Evolutionary conservation across 1,140 invertebrate genomes (phyloP), one percentile per base, ranked within the genome.

Genomic region (Bombus impatiens): DNA sequence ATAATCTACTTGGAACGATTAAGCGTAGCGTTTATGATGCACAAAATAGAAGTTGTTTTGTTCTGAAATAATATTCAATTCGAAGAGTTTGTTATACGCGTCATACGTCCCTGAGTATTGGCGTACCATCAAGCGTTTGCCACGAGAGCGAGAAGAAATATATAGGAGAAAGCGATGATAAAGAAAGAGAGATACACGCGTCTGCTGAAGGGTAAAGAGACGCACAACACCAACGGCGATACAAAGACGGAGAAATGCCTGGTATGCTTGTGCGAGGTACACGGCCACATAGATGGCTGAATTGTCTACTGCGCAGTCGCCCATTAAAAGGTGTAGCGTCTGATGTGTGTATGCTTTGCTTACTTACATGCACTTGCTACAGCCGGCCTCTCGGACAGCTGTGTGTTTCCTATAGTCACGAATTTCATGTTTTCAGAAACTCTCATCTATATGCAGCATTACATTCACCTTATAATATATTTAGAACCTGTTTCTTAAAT

Each of bases 301-400:
- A 90, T 91, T 84, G 78, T 84, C 84, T 86, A 90, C 86, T 89
- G 89, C 90, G 89, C 78, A 88, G 84, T 86, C 89, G 86, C 80
- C 68, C 68, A 79, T 79, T 75, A 81, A 87, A 87, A 89, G 88
- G 88, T 90, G 89, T 88, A 91, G 89, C 85, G 78, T 68, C 71
- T 68, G 67, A 75, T 82, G 90, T 89, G 84, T 62, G 12, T 75
- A 70, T 37, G 75, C 42, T 82, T 62, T 35, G 57, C 71, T 88
- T 88, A 70, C 83, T 85, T 76, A 47, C 62, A 65, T 86, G 71
- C 84, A 86, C 84, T 86, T 86, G 84, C 72, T 53, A 72, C 71
- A 68, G 32, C 44, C 71, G 44, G 59, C 53, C 44, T 37, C 44
- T 68, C 70, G 44, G 44, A 86, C 67, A 82, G 70, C 70, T 86